Base-by-base conservation (phyloP, 2,888 invertebrate species). In the Criorhina ranunculi region DNA sequence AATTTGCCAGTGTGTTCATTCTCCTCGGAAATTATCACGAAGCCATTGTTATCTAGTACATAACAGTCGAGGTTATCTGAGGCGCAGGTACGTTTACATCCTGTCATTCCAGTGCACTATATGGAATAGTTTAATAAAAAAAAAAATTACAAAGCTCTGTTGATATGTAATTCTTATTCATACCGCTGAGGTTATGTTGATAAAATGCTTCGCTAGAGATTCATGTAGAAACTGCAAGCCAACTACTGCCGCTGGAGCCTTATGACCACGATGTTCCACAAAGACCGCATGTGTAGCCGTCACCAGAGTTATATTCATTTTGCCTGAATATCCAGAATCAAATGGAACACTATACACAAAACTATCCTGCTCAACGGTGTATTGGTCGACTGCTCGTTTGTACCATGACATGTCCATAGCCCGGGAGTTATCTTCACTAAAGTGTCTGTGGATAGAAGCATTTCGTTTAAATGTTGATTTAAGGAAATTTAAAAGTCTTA, bases 251-350 rank as follows among this genome's bases (percentile, higher is more conserved):
- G 96, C 97, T 0, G 97, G 96, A 0, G 97, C 97, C 88, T 96
- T 93, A 89, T 97, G 96, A 0, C 96, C 96, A 87, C 96, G 94
- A 80, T 95, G 95, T 89, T 97, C 96, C 19, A 97, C 95, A 90
- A 97, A 98, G 57, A 98, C 95, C 0, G 98, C 98, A 91, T 97
- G 97, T 0, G 97, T 97, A n/a, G 97, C 98, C 37, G 97, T 95
- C 2, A 98, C 96, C 67, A 96, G 90, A 2, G 96, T 95, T 82
- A 92, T 92, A 76, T 93, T 92, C 72, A 91, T 92, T 66, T 93
- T 93, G 29, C 92, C 92, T 85, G 91, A 90, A 67, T 92, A 90
- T 0, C 90, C 92, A 1, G 92, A 91, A 35, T 92, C 92, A 35
- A 92, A 92, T 9, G 92, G 92, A 88, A 92, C 95, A 55, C 97